A percentile compares a stretch with the other conserved stretches of the same genome.
These are phyloP conservation scores for Yponomeuta sedellus DNA, from an alignment of 2,888 invertebrate species.

Conservation along the genomic window DNA sequence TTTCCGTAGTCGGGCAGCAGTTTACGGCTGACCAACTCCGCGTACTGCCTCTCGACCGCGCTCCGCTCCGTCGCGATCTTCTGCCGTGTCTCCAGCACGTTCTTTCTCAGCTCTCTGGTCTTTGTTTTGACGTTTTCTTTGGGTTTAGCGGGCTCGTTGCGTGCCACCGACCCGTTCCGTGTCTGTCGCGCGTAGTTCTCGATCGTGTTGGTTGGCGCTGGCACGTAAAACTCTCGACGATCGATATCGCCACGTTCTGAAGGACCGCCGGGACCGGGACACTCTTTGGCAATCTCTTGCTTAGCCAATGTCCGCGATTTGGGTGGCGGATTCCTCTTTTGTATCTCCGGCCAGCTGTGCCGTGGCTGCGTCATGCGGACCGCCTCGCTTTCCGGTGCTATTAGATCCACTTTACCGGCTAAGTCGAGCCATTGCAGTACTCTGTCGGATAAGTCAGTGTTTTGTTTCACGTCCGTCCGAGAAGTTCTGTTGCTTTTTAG, in stretches of 20 bases:
- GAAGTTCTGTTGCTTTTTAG: constrained; percentile 55
- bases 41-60: constrained; percentile 62
- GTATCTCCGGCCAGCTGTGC: constrained; percentile 65
- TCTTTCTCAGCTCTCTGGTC: constrained; percentile 39
- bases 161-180: constrained; percentile 60
- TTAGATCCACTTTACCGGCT: constrained; percentile 77
- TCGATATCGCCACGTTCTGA: constrained; percentile 48
- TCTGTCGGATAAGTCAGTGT: constrained; percentile 78
- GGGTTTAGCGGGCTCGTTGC: constrained; percentile 41
- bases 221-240: constrained; percentile 61
- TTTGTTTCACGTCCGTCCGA: constrained; percentile 48
- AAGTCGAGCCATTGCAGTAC: constrained; percentile 88
- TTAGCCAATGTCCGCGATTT: constrained; percentile 56
- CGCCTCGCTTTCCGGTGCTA: constrained; percentile 46
- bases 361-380: constrained; percentile 59
- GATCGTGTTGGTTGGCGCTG: constrained; percentile 66
- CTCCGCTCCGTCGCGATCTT: constrained; percentile 53
- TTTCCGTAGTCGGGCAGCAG: constrained; percentile 57
- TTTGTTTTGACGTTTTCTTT: constrained; percentile 48
- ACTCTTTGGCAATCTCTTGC: constrained; percentile 4
- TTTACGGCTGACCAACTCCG: constrained; percentile 60
- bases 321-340: constrained; percentile 40
- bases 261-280: background rate
- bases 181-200: constrained; percentile 72
- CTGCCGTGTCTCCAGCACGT: constrained; percentile 54